Conservation (phyloP, 2,888 invertebrate genomes). For the Apoderus coryli region DNA sequence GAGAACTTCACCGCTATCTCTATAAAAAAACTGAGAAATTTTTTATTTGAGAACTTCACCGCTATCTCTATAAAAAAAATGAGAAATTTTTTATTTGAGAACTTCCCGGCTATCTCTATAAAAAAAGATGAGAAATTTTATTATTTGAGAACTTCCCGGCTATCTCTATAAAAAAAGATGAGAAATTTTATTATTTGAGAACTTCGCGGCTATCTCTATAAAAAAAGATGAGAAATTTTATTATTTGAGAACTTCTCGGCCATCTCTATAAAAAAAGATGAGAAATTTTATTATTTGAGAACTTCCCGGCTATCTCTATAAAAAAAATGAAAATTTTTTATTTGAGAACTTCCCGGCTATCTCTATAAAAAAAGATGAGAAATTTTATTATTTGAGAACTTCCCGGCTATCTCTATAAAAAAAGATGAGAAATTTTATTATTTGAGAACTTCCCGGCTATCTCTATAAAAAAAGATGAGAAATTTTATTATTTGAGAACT, state of each 20-base stretch:
- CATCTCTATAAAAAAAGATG: conserved; percentile 40
- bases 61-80: conserved; percentile 39
- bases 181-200: conserved; percentile 27
- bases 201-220: conserved; percentile 46
- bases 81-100: conserved; percentile 29
- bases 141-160: conserved; percentile 37
- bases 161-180: conserved; percentile 40
- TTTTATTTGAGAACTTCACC: conserved; percentile 37
- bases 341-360: conserved; percentile 42
- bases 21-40: conserved; percentile 25
- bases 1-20: conserved; percentile 44
- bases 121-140: conserved; percentile 11
- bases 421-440: conserved; percentile 7
- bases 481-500: conserved; percentile 29
- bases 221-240: conserved; percentile 11
- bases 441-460: conserved; percentile 42
- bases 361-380: conserved; percentile 35
- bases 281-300: conserved; percentile 27
- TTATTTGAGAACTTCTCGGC: conserved; percentile 37
- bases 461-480: conserved; percentile 35
- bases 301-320: conserved; percentile 46
- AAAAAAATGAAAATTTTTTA: conserved; percentile 12
- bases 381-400: conserved; percentile 29
- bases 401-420: conserved; percentile 45
- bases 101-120: conserved; percentile 46